Evolutionary conservation across 2,113 vertebrate species (phyloP), one percentile per base, ranked within the genome.

Genomic region (human): DNA sequence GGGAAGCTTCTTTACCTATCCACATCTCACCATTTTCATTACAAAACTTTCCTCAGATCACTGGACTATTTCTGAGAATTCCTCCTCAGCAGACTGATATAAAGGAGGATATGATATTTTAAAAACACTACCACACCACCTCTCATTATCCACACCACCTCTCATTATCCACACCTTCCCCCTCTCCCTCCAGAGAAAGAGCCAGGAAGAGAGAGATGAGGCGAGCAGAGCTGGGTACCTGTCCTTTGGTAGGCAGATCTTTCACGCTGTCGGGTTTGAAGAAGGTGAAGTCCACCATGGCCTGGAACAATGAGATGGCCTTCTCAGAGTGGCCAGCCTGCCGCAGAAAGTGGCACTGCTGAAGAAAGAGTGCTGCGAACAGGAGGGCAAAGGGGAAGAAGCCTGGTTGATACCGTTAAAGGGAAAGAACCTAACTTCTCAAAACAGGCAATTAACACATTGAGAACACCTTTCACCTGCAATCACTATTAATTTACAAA

Each of bases 261-360:
- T 97, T 99, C 16, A 99, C 99, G 2, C 98, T 99, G 98, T 99
- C 99, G 0, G 99, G 99, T 96, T 99, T 99, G 97, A 99, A 99
- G 98, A 99, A 99, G 38, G 99, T 99, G 97, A 99, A 99, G 97
- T 99, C 99, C 0, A 99, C 97, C 98, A 99, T 98, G 93, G 99
- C 99, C 98, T 99, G 99, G 98, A 99, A 99, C 97, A 99, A 98
- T 88, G 99, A 99, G 87, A 99, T 80, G 0, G 99, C 99, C 98
- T 99, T 99, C 98, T 99, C 99, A 0, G 99, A 98, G 96, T 99
- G 99, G 73, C 99, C 99, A 0, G 99, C 98, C 98, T 99, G 99
- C 84, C 99, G 99, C 94, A 99, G 98, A 92, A 99, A 99, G 96
- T 99, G 99, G 96, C 99, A 99, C 75, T 99, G 99, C 97, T 99